Percentiles rank a stretch among this genome's conserved stretches.
Conservation (phyloP, 2,888 invertebrate species). For the Oligia latruncula region DNA sequence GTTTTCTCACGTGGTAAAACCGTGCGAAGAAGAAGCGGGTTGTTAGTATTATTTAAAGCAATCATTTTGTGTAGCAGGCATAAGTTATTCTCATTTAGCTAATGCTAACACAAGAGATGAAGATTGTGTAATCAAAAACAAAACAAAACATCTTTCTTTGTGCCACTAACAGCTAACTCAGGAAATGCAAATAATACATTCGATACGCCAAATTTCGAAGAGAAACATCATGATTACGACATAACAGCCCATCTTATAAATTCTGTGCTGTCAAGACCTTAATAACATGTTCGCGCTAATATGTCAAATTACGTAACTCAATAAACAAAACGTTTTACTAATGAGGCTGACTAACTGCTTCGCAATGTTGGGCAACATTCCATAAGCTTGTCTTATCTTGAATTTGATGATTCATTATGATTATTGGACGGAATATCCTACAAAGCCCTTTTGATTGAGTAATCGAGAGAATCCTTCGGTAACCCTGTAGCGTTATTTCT, state of each 20-base stretch:
- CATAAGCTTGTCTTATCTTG: conserved; percentile 40
- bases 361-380: conserved; percentile 29
- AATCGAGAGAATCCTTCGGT: neutral
- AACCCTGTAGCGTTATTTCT: neutral
- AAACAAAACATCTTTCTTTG: neutral
- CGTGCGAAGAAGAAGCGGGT: neutral
- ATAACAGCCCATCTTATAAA: conserved; percentile 32
- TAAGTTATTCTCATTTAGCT: neutral
- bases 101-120: neutral
- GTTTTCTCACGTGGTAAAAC: neutral
- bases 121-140: conserved; percentile 4
- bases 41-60: neutral
- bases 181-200: conserved; percentile 37
- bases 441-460: conserved; percentile 31
- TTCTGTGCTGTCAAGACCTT: conserved; percentile 32
- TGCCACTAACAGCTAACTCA: conserved; percentile 1
- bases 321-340: conserved; percentile 46
- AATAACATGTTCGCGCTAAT: conserved; percentile 34
- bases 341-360: conserved; percentile 47
- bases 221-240: conserved; percentile 30
- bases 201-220: conserved; percentile 19
- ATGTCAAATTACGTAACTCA: conserved; percentile 43
- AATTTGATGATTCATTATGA: conserved; percentile 31
- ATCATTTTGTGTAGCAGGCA: neutral
- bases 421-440: conserved; percentile 11